Percentiles rank a stretch among this genome's conserved stretches.
Evolutionary conservation across 2,113 vertebrate genomes (phyloP).

Genomic region (Sprattus sprattus): DNA sequence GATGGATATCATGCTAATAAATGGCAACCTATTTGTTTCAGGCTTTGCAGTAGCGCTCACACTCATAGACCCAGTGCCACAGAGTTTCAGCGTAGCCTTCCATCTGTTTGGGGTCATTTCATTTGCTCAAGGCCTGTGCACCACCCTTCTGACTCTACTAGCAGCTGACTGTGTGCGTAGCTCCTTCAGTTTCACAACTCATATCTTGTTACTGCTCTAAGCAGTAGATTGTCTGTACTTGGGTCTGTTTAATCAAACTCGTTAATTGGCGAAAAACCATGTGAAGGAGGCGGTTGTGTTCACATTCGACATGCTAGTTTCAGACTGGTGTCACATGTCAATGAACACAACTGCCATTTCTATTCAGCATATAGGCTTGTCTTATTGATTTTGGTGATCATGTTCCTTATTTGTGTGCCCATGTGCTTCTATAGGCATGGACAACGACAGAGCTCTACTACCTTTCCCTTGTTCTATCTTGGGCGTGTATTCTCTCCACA

Average conservation of each 20-base stretch:
- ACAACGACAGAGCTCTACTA: constrained; percentile 73
- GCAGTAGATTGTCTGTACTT: not conserved
- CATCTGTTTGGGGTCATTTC: constrained; percentile 72
- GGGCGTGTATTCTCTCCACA: constrained; percentile 62
- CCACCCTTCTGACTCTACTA: constrained; percentile 65
- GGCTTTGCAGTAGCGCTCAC: constrained; percentile 74
- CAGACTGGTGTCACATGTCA: not conserved
- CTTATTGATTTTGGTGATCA: not conserved
- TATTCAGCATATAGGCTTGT: not conserved
- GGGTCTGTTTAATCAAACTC: not conserved
- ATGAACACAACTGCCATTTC: not conserved
- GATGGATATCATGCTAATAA: not conserved
- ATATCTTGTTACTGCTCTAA: not conserved
- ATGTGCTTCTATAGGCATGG: constrained; percentile 55
- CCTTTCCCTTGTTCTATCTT: constrained; percentile 62
- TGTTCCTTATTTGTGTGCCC: not conserved
- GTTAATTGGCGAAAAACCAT: not conserved
- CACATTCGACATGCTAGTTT: not conserved
- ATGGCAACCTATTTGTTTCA: constrained; percentile 41
- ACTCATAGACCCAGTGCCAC: constrained; percentile 64
- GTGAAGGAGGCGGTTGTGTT: not conserved
- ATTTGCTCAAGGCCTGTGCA: constrained; percentile 71
- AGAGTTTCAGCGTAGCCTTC: constrained; percentile 59
- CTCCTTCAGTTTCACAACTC: constrained; percentile 44
- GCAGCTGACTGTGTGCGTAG: constrained; percentile 74